phyloP scores from a whole-genome alignment of 2,113 vertebrate genomes.

The Hippocampus comes region DNA sequence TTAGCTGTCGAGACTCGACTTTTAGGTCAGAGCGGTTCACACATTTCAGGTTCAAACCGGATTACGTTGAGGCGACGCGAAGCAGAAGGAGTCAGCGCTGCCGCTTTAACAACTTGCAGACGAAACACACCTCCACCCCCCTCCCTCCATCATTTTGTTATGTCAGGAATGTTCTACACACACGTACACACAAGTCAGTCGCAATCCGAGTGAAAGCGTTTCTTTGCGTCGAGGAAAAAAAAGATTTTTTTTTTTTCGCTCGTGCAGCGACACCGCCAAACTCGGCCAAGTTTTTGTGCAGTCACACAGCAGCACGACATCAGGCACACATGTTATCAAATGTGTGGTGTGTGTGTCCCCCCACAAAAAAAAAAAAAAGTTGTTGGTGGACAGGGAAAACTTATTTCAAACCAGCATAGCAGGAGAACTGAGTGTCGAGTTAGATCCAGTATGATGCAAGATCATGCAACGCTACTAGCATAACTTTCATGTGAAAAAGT shows the following conservation, averaged over 20 bases:
- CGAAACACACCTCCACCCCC: slow-evolving; percentile 48
- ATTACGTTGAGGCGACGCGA: neutral
- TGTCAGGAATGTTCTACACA: slow-evolving; percentile 69
- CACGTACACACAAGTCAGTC: neutral
- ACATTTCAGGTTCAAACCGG: neutral
- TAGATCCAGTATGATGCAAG: no score
- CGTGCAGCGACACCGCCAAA: neutral
- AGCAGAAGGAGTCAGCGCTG: neutral
- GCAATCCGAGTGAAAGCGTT: neutral
- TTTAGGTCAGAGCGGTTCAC: neutral
- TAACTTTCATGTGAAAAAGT: no score
- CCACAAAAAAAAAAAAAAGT: neutral
- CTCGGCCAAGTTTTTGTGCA: neutral
- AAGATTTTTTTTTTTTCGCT: neutral
- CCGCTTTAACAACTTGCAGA: slow-evolving; percentile 47
- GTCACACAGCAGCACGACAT: neutral
- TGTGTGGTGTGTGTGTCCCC: neutral
- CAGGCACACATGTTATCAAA: neutral
- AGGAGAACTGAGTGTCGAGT: no score
- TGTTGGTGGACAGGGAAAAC: neutral
- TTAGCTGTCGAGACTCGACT: neutral
- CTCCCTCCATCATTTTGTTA: slow-evolving; percentile 43
- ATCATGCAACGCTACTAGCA: no score
- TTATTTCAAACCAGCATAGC: no score
- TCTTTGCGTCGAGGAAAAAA: neutral